Evolutionary conservation across 2,888 invertebrate species (phyloP).

Genomic region (Panzeria rudis): DNA sequence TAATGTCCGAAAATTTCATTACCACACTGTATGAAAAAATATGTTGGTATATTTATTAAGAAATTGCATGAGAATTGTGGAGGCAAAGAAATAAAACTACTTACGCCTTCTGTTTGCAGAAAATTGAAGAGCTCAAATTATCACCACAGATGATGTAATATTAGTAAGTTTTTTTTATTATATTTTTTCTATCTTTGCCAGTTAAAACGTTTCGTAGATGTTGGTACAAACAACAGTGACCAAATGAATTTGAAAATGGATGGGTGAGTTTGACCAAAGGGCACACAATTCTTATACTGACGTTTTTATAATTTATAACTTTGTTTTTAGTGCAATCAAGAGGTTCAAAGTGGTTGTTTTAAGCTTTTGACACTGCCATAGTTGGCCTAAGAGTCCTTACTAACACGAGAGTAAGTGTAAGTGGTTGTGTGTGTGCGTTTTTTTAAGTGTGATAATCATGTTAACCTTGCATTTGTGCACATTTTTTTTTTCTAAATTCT

Average conservation of each 20-base stretch:
- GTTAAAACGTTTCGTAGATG: slow-evolving; percentile 4
- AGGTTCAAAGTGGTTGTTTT: slow-evolving; percentile 65
- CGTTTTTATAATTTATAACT: slow-evolving; percentile 69
- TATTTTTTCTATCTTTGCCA: slow-evolving; percentile 15
- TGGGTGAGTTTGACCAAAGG: slow-evolving; percentile 28
- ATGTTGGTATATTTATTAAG: background rate
- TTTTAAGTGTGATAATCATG: slow-evolving; percentile 76
- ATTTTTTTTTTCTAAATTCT: slow-evolving; percentile 47
- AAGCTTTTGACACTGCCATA: slow-evolving; percentile 26
- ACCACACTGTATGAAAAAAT: background rate
- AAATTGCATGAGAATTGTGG: slow-evolving; percentile 7
- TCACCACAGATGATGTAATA: slow-evolving; percentile 74
- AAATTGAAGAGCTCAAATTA: slow-evolving; percentile 71
- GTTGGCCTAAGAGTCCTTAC: slow-evolving; percentile 31
- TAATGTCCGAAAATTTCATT: background rate
- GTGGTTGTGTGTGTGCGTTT: slow-evolving; percentile 1
- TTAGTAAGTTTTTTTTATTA: slow-evolving; percentile 62
- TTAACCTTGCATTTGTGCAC: slow-evolving; percentile 76
- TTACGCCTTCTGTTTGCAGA: slow-evolving; percentile 59
- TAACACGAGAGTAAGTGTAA: slow-evolving; percentile 2
- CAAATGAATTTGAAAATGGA: slow-evolving; percentile 26
- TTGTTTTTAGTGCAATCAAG: slow-evolving; percentile 46
- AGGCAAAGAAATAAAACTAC: slow-evolving; percentile 38
- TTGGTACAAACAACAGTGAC: slow-evolving; percentile 29
- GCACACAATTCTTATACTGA: slow-evolving; percentile 28